These are phyloP conservation scores for Pteronura brasiliensis DNA, from an alignment of 2,113 vertebrate genomes.

Conservation along the genomic window DNA sequence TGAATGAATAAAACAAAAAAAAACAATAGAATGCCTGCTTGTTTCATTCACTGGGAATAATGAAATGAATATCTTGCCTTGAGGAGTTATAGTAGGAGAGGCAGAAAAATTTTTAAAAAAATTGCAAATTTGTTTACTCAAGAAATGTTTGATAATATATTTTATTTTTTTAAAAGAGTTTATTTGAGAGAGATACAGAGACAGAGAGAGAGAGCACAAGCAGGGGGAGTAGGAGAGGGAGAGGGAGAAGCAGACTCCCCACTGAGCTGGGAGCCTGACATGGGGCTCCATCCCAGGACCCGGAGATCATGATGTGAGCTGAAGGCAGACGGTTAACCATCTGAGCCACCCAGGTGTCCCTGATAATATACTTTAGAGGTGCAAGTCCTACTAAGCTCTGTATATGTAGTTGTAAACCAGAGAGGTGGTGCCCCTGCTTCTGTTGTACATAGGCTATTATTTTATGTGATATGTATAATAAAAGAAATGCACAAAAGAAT, in stretches of 20 bases:
- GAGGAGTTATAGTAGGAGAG: not conserved
- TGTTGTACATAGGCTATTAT: not conserved
- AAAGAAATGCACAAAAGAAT: not conserved
- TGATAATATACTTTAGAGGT: not conserved
- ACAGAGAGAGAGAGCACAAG: no score
- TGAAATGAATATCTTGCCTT: not conserved
- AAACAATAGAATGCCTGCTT: not conserved
- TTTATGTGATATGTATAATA: not conserved
- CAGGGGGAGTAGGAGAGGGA: no score
- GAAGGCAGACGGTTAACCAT: no score
- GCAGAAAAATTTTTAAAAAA: not conserved
- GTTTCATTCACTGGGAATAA: not conserved
- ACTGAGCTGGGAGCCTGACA: no score
- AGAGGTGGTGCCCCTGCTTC: not conserved
- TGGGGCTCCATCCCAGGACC: no score
- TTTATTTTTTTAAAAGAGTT: not conserved
- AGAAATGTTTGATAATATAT: not conserved
- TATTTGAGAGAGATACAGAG: no score
- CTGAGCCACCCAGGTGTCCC: no score
- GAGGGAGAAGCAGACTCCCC: no score
- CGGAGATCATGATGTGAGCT: no score
- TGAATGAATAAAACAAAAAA: slow-evolving; percentile 7
- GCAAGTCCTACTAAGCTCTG: not conserved
- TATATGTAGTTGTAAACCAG: not conserved
- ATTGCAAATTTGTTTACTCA: not conserved